These are phyloP conservation scores for Ciona savignyi DNA, from an alignment of 23 tunicate species.

Conservation along the genomic window DNA sequence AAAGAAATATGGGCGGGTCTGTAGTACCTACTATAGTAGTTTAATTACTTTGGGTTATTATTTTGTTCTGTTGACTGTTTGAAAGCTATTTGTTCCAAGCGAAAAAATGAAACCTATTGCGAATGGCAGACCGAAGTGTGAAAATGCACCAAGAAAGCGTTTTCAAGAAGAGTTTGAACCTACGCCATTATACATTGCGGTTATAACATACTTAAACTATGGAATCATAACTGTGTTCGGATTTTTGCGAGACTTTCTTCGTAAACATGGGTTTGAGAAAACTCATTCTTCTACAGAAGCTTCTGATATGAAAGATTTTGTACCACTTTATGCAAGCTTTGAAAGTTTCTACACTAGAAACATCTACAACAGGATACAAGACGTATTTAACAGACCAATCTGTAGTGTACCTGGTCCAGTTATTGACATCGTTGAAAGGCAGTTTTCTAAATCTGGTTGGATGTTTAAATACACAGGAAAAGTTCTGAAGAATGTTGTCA, in stretches of 20 bases:
- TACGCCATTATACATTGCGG: conserved; percentile 62
- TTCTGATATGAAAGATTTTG: conserved; percentile 84
- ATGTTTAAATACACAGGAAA: conserved; percentile 75
- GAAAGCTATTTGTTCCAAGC: no score
- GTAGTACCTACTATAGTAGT: no score
- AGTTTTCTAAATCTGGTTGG: conserved; percentile 81
- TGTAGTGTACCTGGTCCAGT: conserved; percentile 94
- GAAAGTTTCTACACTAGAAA: conserved; percentile 97
- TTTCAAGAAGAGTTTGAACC: conserved; percentile 85
- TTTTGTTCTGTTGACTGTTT: no score
- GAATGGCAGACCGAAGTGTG: no score
- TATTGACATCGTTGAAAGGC: conserved; percentile 79
- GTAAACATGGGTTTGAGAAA: conserved; percentile 72
- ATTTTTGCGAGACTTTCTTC: conserved; percentile 71
- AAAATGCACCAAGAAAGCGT: neutral
- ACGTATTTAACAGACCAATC: conserved; percentile 89
- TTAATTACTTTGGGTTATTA: no score
- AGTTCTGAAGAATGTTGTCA: conserved; percentile 62
- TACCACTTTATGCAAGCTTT: conserved; percentile 88
- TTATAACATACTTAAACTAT: conserved; percentile 82
- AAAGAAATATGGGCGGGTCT: no score
- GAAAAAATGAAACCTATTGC: no score
- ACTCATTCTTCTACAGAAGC: conserved; percentile 48
- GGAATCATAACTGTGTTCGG: conserved; percentile 75
- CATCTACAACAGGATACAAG: conserved; percentile 82